phyloP scores from a whole-genome alignment of 1,140 invertebrate species.

The Mamestra configurata region DNA sequence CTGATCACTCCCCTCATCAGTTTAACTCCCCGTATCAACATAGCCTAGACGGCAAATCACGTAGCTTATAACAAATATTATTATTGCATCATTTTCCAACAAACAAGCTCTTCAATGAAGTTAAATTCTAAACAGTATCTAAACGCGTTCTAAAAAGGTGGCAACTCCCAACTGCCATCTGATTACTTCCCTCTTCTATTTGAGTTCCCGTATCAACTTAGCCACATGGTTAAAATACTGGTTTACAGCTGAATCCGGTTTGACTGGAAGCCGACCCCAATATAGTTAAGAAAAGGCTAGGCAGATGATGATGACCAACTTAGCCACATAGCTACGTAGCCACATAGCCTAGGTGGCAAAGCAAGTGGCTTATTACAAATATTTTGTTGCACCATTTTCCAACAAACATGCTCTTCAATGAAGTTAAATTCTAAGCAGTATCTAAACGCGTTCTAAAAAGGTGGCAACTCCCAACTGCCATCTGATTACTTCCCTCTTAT shows the following conservation, averaged over 20 bases:
- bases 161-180: neutral
- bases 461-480: neutral
- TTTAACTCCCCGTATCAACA: neutral
- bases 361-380: neutral
- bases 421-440: neutral
- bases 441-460: neutral
- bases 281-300: no score
- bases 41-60: neutral
- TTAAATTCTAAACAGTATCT: neutral
- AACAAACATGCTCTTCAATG: no score
- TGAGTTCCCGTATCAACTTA: neutral
- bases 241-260: no score
- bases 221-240: no score
- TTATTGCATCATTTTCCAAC: neutral
- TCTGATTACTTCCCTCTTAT: neutral
- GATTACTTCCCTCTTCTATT: neutral
- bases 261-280: no score
- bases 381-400: neutral
- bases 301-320: no score
- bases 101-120: constrained; percentile 27
- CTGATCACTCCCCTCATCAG: neutral
- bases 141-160: neutral
- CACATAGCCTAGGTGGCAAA: neutral
- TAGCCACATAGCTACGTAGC: neutral
- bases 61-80: constrained; percentile 14